Conservation (phyloP, 1,140 invertebrate species). For the Amphibalanus amphitrite region DNA sequence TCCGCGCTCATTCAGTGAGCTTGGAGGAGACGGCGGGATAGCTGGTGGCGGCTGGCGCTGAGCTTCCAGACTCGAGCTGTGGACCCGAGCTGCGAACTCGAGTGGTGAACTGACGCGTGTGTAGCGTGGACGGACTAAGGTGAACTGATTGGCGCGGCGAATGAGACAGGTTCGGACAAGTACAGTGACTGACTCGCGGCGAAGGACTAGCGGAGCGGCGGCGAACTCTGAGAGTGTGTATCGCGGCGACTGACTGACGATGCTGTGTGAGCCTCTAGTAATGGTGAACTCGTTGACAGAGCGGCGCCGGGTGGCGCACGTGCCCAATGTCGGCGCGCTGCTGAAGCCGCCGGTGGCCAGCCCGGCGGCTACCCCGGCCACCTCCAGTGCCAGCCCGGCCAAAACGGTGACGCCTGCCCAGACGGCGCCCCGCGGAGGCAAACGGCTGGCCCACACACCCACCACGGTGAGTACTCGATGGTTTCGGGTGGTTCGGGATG, state of each 20-base stretch:
- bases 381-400: conserved; percentile 1
- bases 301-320: conserved; percentile 22
- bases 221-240: neutral
- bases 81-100: no score
- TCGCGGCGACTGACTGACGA: conserved; percentile 3
- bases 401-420: conserved; percentile 36
- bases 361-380: conserved; percentile 5
- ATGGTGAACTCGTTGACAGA: conserved; percentile 7
- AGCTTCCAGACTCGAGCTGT: no score
- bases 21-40: no score
- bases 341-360: conserved; percentile 12
- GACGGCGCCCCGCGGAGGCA: conserved; percentile 42
- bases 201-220: neutral
- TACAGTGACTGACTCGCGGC: conserved; percentile 9
- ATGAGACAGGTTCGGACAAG: neutral
- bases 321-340: conserved; percentile 18
- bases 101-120: no score
- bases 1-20: conserved; percentile 5
- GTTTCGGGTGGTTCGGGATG: no score
- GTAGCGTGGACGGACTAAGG: no score
- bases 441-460: conserved; percentile 48
- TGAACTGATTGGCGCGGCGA: no score
- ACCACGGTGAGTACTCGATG: conserved; percentile 27
- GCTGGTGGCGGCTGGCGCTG: no score
- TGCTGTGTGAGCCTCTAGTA: conserved; percentile 4